A percentile compares a stretch with the other conserved stretches of the same genome.
Conservation (phyloP, 1,140 invertebrate species). For the Drosophila rhopaloa region DNA sequence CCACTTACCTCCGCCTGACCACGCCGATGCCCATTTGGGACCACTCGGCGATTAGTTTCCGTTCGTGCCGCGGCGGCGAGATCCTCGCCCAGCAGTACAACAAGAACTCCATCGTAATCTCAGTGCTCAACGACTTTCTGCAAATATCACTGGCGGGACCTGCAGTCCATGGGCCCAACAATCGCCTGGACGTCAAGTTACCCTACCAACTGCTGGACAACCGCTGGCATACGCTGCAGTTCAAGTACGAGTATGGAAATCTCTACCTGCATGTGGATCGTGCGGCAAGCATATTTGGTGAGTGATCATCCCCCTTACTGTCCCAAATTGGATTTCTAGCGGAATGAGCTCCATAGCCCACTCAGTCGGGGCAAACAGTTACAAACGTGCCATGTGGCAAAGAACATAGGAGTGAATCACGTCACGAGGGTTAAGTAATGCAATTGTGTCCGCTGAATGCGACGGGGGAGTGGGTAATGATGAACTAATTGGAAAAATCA, state of each 20-base stretch:
- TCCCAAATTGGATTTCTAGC: background rate
- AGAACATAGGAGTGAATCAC: conserved; percentile 28
- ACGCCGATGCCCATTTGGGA: conserved; percentile 90
- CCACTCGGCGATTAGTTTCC: conserved; percentile 92
- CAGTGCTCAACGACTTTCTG: conserved; percentile 88
- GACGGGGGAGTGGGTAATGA: conserved; percentile 2
- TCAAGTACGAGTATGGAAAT: conserved; percentile 87
- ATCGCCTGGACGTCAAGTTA: conserved; percentile 87
- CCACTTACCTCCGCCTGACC: conserved; percentile 89
- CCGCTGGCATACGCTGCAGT: conserved; percentile 88
- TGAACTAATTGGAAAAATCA: conserved; percentile 31
- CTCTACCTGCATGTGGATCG: conserved; percentile 86
- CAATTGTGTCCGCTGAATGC: conserved; percentile 12
- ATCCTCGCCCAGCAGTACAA: conserved; percentile 90
- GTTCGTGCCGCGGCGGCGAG: conserved; percentile 91
- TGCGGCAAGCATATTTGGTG: conserved; percentile 77
- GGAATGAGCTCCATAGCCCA: conserved; percentile 1
- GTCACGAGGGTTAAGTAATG: conserved; percentile 16
- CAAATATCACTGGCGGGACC: conserved; percentile 88
- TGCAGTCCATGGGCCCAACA: conserved; percentile 85
- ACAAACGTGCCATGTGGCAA: conserved; percentile 30
- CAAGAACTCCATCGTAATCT: conserved; percentile 88
- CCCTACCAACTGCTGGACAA: conserved; percentile 90
- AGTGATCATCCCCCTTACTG: conserved; percentile 32
- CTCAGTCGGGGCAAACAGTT: conserved; percentile 5